Evolutionary conservation across 2,113 vertebrate species (phyloP), one percentile per base, ranked within the genome.

Genomic region (Daubentonia madagascariensis): DNA sequence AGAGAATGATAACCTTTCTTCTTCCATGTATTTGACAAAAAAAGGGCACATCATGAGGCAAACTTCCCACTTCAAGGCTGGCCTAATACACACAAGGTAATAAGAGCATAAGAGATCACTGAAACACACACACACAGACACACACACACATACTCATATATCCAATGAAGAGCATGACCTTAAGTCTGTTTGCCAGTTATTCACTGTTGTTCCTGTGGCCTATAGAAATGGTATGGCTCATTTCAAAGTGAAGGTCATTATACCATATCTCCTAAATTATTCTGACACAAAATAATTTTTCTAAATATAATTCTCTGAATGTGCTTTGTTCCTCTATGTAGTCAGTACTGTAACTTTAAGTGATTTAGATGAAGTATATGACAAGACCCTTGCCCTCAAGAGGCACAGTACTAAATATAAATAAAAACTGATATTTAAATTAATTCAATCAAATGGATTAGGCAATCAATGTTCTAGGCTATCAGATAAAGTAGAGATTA

Each of bases 381-480:
- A 45, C 10, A 83, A 85, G 16, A 43, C 3, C 23, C 32, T 32
- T 94, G 3, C 8, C 54, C 32, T 63, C 48, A 75, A 81, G 59
- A 63, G 18, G 3, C n/a, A 95, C 18, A 37, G 37, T 18, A 30
- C 14, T 76, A 54, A 76, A 85, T 92, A 35, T 86, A 28, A 70
- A 37, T 83, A 83, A 25, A 90, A 92, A 81, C 72, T 50, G 8
- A 76, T 96, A 73, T 35, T 81, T 86, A 1, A 86, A 37, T 79
- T 73, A 50, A 89, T 96, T 91, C 79, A 94, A 68, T 78, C 16
- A 84, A 95, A 68, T 70, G 18, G 5, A 83, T 94, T 67, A 79
- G 13, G 25, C 13, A 80, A 48, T 72, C 59, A 84, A 14, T 57
- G 16, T 78, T 45, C 23, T 93, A 67, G 17, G 25, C 28, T 35